Percentiles rank a stretch among this genome's conserved stretches.
Evolutionary conservation across 2,797 vertebrate genomes (phyloP).

Genomic region (Phataginus tetradactyla): DNA sequence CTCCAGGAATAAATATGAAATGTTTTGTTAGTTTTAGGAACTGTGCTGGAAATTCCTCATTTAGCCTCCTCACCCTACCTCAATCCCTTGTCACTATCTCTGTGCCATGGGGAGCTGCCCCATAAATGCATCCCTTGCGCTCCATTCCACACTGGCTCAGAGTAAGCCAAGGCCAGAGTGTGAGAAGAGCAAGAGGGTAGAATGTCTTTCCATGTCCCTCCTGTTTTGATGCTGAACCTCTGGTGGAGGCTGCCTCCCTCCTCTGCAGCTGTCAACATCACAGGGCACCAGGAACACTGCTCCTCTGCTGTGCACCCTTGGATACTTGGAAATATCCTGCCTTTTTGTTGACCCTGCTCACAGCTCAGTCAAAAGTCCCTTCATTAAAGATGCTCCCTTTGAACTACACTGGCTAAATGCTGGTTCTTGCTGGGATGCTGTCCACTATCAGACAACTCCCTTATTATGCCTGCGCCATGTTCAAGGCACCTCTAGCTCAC

Average conservation of each 20-base stretch:
- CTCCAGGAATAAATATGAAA: neutral
- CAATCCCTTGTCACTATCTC: too few species aligned
- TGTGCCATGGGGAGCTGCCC: neutral
- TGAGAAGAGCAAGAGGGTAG: neutral
- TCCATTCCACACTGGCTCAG: neutral
- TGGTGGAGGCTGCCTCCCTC: neutral
- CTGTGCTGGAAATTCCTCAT: neutral
- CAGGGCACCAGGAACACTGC: neutral
- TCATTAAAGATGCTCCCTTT: neutral
- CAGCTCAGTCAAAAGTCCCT: neutral
- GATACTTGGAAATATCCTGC: too few species aligned
- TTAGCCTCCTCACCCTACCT: neutral
- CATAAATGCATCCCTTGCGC: neutral
- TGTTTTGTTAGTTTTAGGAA: neutral
- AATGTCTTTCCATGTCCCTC: too few species aligned
- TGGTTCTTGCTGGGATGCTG: neutral
- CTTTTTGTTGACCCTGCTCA: neutral
- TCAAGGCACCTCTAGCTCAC: too few species aligned
- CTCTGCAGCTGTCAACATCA: neutral
- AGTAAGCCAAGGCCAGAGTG: too few species aligned
- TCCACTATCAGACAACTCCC: fast-evolving
- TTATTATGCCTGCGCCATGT: too few species aligned
- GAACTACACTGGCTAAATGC: neutral
- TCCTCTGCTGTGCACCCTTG: neutral
- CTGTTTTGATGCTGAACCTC: neutral